Base-by-base conservation (phyloP, 2,797 vertebrate genomes). In the Macropodus opercularis region DNA sequence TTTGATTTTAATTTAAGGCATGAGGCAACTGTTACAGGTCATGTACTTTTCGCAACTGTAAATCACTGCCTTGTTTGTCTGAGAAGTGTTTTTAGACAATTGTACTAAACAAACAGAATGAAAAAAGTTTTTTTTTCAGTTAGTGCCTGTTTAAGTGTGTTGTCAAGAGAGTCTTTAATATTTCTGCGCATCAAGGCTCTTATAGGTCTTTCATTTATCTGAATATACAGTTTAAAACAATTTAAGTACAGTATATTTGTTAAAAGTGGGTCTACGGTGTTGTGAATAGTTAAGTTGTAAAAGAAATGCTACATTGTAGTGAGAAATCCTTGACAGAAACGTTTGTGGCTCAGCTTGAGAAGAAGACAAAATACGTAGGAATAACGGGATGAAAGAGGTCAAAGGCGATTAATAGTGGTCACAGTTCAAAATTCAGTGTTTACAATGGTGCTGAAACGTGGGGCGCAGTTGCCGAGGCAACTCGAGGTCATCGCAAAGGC, bases 201-300 rank as follows among this genome's bases (percentile, higher is more conserved):
- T 47, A 77, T 79, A 80, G 82, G 62, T 85, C 65, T 47, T 75
- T 85, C 43, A 64, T 87, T 87, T 87, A 87, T 84, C 82, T 78
- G 69, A 88, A 83, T 85, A 89, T 89, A 90, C 81, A 85, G 73
- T 84, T 83, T 85, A 77, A 85, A 81, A 72, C 76, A 52, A 71
- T 81, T 86, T 87, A 89, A 89, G 80, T 85, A 82, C 81, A 79
- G 62, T 89, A 85, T 89, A 86, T 89, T 87, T 89, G 86, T 86
- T 77, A 40, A 79, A 84, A 85, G 72, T 85, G 85, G 79, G 85
- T 87, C 70, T 87, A 86, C 84, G 81, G 84, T 85, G 80, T 87
- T 89, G 87, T 90, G 84, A 88, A 87, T 90, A 89, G 86, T 85
- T 76, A 66, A 72, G 80, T 79, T 75, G 65, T 84, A 76, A 80